A percentile compares a stretch with the other conserved stretches of the same genome.
Evolutionary conservation across 1,140 invertebrate genomes (phyloP).

Genomic region (Acyrthosiphon pisum): DNA sequence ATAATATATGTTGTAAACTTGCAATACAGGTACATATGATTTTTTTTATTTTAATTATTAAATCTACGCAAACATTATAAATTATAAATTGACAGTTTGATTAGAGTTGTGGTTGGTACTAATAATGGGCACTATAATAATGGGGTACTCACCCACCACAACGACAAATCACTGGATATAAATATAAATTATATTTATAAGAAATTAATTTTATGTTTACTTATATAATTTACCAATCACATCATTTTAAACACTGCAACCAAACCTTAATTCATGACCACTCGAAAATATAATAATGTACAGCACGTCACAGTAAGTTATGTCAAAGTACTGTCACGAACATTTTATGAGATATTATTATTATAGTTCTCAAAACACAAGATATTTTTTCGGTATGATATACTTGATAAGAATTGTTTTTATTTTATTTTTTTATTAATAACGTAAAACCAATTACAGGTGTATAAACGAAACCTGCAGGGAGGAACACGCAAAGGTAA

Average conservation of each 20-base stretch:
- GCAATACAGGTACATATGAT: too few species aligned
- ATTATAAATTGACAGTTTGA: neutral
- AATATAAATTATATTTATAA: neutral
- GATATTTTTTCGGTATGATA: neutral
- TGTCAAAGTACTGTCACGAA: neutral
- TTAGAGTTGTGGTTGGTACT: too few species aligned
- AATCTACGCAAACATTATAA: too few species aligned
- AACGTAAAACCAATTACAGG: neutral
- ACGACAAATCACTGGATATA: neutral
- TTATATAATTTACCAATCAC: neutral
- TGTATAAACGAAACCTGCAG: neutral
- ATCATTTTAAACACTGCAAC: neutral
- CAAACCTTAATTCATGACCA: neutral
- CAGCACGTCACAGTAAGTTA: neutral
- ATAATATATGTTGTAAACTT: too few species aligned
- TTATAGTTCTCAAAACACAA: neutral
- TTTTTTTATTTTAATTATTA: too few species aligned
- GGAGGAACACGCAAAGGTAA: neutral
- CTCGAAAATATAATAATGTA: neutral
- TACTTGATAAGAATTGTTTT: neutral
- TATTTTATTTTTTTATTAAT: neutral
- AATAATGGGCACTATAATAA: too few species aligned
- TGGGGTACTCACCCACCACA: too few species aligned
- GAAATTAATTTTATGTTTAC: neutral
- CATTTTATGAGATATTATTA: neutral